Conservation (phyloP, 2,888 invertebrate species). For the Gibbula magus region DNA sequence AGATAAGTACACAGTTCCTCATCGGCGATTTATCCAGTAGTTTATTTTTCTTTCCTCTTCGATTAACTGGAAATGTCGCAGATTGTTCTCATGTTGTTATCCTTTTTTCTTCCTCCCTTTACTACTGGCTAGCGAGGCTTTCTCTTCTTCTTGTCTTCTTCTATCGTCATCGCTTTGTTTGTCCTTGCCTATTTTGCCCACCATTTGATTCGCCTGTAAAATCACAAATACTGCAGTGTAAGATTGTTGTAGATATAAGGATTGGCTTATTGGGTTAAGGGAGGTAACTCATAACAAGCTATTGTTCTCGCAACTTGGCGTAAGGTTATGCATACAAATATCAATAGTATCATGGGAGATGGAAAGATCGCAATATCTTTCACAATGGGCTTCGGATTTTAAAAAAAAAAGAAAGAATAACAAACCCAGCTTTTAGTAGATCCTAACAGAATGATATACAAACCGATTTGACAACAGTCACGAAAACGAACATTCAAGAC, state of each 20-base stretch:
- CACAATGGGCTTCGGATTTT: too few species aligned
- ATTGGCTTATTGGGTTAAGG: background rate
- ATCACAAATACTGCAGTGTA: background rate
- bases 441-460: too few species aligned
- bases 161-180: slow-evolving; percentile 23
- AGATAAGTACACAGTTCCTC: background rate
- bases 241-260: background rate
- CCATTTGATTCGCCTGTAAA: slow-evolving; percentile 34
- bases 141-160: slow-evolving; percentile 28
- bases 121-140: slow-evolving; percentile 20
- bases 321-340: too few species aligned
- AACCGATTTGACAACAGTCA: too few species aligned
- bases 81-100: slow-evolving; percentile 17
- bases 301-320: too few species aligned
- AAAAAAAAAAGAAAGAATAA: too few species aligned
- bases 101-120: slow-evolving; percentile 22
- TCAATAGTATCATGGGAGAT: too few species aligned
- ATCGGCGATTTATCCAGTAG: background rate
- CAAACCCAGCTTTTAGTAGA: too few species aligned
- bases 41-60: too few species aligned
- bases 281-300: background rate
- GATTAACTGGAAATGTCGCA: too few species aligned
- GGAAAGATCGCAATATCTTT: too few species aligned
- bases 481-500: too few species aligned
- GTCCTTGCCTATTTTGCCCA: slow-evolving; percentile 31